Conservation (phyloP, 2,888 invertebrate genomes). For the Mesodorylaimus sp. region DNA sequence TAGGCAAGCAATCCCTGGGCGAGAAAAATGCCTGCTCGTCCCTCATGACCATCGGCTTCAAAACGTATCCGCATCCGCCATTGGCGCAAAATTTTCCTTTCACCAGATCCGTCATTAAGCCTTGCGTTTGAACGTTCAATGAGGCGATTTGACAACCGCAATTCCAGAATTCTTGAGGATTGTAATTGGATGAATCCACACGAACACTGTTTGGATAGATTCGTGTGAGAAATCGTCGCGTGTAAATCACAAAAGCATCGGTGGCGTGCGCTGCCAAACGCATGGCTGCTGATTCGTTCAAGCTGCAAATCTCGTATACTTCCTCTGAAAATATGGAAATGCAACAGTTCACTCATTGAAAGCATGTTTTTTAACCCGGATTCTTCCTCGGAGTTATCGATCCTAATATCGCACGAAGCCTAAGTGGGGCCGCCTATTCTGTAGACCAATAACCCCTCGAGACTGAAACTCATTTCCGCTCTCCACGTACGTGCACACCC, state of each 20-base stretch:
- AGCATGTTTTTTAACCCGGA: too few relatives aligned
- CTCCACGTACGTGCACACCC: neutral
- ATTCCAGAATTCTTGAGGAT: slow-evolving; percentile 43
- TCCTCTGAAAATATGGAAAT: slow-evolving; percentile 22
- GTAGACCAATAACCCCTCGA: too few relatives aligned
- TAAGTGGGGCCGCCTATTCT: too few relatives aligned
- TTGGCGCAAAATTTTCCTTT: slow-evolving; percentile 43
- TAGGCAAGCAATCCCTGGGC: slow-evolving; percentile 24
- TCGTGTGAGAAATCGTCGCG: slow-evolving; percentile 31
- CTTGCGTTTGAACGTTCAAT: slow-evolving; percentile 43
- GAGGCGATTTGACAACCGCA: slow-evolving; percentile 42
- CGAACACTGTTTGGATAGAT: slow-evolving; percentile 40
- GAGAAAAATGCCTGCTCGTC: slow-evolving; percentile 28
- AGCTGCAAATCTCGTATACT: slow-evolving; percentile 26
- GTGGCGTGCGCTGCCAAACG: slow-evolving; percentile 29
- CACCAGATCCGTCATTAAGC: slow-evolving; percentile 45
- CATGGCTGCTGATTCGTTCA: slow-evolving; percentile 24
- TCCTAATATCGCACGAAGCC: too few relatives aligned
- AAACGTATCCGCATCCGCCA: slow-evolving; percentile 43
- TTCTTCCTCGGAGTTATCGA: too few relatives aligned
- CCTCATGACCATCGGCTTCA: slow-evolving; percentile 42
- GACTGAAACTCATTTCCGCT: too few relatives aligned
- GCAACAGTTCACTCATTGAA: too few relatives aligned
- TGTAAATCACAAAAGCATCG: slow-evolving; percentile 33
- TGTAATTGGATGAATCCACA: slow-evolving; percentile 40